phyloP scores from a whole-genome alignment of 2,888 invertebrate genomes.

The Caenorhabditis becei region DNA sequence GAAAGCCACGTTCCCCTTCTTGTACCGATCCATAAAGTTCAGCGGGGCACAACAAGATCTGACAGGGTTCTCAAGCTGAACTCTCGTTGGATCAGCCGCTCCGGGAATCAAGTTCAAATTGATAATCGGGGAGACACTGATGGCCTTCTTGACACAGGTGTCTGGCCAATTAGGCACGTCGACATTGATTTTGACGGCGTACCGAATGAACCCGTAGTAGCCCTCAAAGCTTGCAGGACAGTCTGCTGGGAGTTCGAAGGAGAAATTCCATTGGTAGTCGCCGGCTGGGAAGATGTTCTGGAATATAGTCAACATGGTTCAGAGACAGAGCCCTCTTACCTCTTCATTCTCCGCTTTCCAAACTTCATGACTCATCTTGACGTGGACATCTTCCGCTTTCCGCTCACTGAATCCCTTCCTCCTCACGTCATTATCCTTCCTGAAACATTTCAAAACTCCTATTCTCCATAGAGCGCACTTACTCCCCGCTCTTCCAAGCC shows the following conservation, averaged over 20 bases:
- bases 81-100: neutral
- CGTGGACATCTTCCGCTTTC: constrained; percentile 23
- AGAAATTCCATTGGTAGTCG: constrained; percentile 59
- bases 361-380: constrained; percentile 45
- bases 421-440: neutral
- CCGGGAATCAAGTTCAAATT: constrained; percentile 30
- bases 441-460: neutral
- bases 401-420: neutral
- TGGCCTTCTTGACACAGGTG: constrained; percentile 18
- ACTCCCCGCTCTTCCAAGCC: constrained; percentile 4
- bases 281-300: constrained; percentile 52
- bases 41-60: constrained; percentile 3
- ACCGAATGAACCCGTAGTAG: constrained; percentile 39
- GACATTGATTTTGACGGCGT: constrained; percentile 32
- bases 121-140: constrained; percentile 36
- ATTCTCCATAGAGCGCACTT: constrained; percentile 4
- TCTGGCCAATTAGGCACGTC: constrained; percentile 39
- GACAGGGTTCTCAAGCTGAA: neutral
- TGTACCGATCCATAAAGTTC: neutral
- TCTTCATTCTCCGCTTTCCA: constrained; percentile 36
- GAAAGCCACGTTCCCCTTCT: constrained; percentile 24
- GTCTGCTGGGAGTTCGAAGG: constrained; percentile 50
- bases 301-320: neutral
- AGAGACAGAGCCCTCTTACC: neutral
- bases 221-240: constrained; percentile 56